Base-by-base conservation (phyloP, 2,888 invertebrate species). In the Lysandra bellargus region DNA sequence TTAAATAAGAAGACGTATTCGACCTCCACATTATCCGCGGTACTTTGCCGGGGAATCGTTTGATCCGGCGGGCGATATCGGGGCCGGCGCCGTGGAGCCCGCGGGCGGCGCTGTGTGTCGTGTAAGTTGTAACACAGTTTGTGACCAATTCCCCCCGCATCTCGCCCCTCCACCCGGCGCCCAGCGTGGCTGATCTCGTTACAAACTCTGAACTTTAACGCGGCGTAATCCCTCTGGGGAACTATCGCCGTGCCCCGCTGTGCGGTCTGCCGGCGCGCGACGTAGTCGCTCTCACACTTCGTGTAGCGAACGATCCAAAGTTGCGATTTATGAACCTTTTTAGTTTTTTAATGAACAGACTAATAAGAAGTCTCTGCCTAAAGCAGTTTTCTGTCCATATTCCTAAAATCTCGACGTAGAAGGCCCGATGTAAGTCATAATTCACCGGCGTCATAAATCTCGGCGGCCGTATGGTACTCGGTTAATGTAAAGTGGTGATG, bases 201-300 rank as follows among this genome's bases (percentile, higher is more conserved):
- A 69, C 69, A 14, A 69, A 69, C 33, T 69, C 12, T 69, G 69
- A 69, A 69, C 69, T 69, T 64, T 33, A 69, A 30, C 69, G 69
- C 69, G 69, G 33, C 69, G 14, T 69, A 37, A 69, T 69, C 69
- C 69, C 33, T 69, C 30, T 69, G 33, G 33, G 33, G 33, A 69
- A 30, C 30, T 69, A 61, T 64, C 23, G 7, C 23, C 2, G 61
- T 61, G 61, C 61, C 23, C 61, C 17, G 14, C 53, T 49, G 12
- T 53, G 57, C 17, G 57, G 4, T 57, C 17, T 4, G 17, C 57
- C 17, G 53, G 14, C 53, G 53, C 53, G 53, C 14, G 53, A 53
- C 53, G 14, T 53, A 12, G 3, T 53, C 53, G 53, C 14, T 53
- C 53, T 14, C 14, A 53, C 53, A 53, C 44, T 64, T 64, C 30